Evolutionary conservation across 2,888 invertebrate species (phyloP), one percentile per base, ranked within the genome.

Genomic region (Dynastes maya): DNA sequence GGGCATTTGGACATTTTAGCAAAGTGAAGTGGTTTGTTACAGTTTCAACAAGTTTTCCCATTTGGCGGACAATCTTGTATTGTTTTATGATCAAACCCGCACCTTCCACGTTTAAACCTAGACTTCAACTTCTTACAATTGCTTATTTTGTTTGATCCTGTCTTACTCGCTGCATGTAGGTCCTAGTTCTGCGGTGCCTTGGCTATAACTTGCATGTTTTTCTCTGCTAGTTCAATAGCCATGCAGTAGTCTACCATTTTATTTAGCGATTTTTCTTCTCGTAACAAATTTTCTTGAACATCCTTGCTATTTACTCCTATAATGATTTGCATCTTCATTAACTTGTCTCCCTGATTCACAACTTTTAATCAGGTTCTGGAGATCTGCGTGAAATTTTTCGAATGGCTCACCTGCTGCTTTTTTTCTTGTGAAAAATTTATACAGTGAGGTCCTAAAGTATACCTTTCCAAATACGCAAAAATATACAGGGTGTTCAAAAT

Each of bases 11-110:
- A 51, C 16, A 49, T 27, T 22, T 11, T n/a, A 22, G 76, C 72
- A 72, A 72, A 72, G 9, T 72, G 72, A 32, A 58, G 55, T 29
- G 22, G 22, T 22, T 72, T 72, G 0, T 55, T 53, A 58, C 72
- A 72, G 6, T 13, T 58, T 13, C 58, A 58, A 29, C 72, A 72
- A n/a, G 11, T 49, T 58, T 55, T 72, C 27, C 72, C 58, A 4
- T 72, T 45, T 22, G 71, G 5, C 8, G 71, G 71, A 49, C 67
- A 67, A 29, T 67, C 0, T 32, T 45, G 16, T 9, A 27, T 5
- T 67, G 2, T 4, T 53, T 8, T n/a, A 32, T 67, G 27, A 27
- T 67, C 16, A 16, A 3, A 40, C 29, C 29, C 29, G 11, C 67
- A 67, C n/a, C 11, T 37, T 8, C 16, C 16, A n/a, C 67, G 29